Evolutionary conservation across 2,797 vertebrate species (phyloP).

Genomic region (Lithobates pipiens): DNA sequence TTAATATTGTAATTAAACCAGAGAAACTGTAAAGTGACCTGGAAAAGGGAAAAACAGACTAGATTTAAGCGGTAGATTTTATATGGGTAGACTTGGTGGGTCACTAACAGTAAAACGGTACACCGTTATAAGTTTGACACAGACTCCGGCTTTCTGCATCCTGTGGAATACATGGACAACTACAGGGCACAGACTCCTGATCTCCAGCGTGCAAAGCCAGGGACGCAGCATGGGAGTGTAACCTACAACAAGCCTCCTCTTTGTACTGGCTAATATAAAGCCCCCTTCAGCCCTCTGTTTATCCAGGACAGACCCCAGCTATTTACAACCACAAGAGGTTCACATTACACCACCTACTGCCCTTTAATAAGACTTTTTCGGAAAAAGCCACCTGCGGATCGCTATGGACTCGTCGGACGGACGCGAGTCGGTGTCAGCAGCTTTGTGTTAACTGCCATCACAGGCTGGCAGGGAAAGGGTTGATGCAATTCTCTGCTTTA

Average conservation of each 20-base stretch:
- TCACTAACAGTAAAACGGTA: background rate
- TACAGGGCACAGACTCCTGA: constrained; percentile 9
- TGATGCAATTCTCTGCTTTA: background rate
- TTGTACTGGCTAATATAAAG: constrained; percentile 64
- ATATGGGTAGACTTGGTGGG: background rate
- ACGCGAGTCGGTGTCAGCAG: background rate
- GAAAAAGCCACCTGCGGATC: constrained; percentile 53
- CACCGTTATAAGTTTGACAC: background rate
- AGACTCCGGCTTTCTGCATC: background rate
- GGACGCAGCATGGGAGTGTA: background rate
- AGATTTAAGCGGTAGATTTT: background rate
- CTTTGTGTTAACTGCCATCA: background rate
- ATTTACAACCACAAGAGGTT: constrained; percentile 59
- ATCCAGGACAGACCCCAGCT: constrained; percentile 55
- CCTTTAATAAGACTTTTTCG: constrained; percentile 50
- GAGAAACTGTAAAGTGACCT: too few species aligned
- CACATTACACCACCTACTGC: constrained; percentile 51
- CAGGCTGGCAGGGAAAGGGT: background rate
- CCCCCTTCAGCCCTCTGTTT: constrained; percentile 61
- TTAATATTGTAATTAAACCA: too few species aligned
- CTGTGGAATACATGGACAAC: background rate
- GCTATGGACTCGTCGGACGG: background rate
- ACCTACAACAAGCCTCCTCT: constrained; percentile 67
- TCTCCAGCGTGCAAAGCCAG: constrained; percentile 2
- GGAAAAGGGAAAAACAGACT: background rate